Evolutionary conservation across 2,888 invertebrate species (phyloP).

Genomic region (Philopedon plagiatum): DNA sequence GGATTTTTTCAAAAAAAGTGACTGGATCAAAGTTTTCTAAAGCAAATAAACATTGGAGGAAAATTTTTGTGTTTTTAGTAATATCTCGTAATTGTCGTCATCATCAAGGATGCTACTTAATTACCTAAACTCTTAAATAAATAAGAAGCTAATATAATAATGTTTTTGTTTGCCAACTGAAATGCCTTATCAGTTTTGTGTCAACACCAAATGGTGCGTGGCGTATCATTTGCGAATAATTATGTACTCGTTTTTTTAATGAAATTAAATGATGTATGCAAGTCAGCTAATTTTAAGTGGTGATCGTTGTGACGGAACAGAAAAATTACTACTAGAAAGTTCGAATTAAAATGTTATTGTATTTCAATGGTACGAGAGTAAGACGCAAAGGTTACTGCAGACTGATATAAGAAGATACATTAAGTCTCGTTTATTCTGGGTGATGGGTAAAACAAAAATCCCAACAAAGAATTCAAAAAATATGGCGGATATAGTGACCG

Average conservation of each 20-base stretch:
- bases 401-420: no score
- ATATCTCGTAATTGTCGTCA: not conserved
- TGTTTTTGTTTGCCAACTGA: conserved; percentile 19
- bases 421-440: conserved; percentile 24
- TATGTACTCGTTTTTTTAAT: conserved; percentile 7
- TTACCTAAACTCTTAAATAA: conserved; percentile 23
- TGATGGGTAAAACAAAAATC: conserved; percentile 63
- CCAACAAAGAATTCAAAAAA: conserved; percentile 48
- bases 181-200: conserved; percentile 33
- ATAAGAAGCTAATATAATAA: conserved; percentile 36
- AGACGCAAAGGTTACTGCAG: no score
- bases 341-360: not conserved
- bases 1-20: no score
- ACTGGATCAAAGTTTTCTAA: no score
- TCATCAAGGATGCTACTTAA: conserved; percentile 9
- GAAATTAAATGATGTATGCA: not conserved
- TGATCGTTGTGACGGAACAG: not conserved
- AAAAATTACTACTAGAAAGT: not conserved
- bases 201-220: conserved; percentile 17
- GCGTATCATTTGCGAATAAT: conserved; percentile 6
- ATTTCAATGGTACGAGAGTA: no score
- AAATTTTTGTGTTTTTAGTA: not conserved
- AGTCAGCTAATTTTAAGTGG: not conserved
- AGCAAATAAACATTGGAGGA: no score
- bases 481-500: conserved; percentile 65